phyloP scores from a whole-genome alignment of 2,113 vertebrate genomes.

The Nematolebias whitei region DNA sequence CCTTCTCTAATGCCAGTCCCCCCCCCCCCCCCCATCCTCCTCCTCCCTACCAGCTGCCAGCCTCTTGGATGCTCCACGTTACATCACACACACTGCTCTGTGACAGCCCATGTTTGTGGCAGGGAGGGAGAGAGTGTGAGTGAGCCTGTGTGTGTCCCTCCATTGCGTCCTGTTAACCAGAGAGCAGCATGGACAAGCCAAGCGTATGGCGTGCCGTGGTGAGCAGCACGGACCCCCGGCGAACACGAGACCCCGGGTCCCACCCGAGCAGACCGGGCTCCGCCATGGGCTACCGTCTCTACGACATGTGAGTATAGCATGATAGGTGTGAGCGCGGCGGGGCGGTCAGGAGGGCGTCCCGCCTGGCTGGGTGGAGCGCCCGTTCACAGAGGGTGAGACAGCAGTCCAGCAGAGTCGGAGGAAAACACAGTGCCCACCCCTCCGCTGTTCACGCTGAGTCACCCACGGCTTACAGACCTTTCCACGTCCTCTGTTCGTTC shows the following conservation, averaged over 20 bases:
- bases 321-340: no score
- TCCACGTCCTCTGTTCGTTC: slow-evolving; percentile 53
- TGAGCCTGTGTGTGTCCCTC: slow-evolving; percentile 58
- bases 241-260: slow-evolving; percentile 61
- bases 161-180: slow-evolving; percentile 57
- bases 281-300: slow-evolving; percentile 79
- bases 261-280: slow-evolving; percentile 68
- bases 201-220: slow-evolving; percentile 79
- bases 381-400: slow-evolving; percentile 51
- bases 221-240: slow-evolving; percentile 72
- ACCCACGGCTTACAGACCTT: slow-evolving; percentile 59
- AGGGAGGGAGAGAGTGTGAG: slow-evolving; percentile 54
- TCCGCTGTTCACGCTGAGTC: slow-evolving; percentile 68
- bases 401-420: slow-evolving; percentile 22
- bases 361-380: slow-evolving; percentile 24
- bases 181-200: slow-evolving; percentile 77
- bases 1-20: slow-evolving; percentile 16
- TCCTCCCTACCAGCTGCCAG: slow-evolving; percentile 50
- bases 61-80: slow-evolving; percentile 73
- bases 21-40: neutral
- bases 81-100: slow-evolving; percentile 73
- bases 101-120: slow-evolving; percentile 72
- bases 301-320: slow-evolving; percentile 80
- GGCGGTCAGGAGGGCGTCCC: neutral
- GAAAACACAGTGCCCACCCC: slow-evolving; percentile 31